Base-by-base conservation (phyloP, 2,797 vertebrate genomes). In the Semaprochilodus insignis region DNA sequence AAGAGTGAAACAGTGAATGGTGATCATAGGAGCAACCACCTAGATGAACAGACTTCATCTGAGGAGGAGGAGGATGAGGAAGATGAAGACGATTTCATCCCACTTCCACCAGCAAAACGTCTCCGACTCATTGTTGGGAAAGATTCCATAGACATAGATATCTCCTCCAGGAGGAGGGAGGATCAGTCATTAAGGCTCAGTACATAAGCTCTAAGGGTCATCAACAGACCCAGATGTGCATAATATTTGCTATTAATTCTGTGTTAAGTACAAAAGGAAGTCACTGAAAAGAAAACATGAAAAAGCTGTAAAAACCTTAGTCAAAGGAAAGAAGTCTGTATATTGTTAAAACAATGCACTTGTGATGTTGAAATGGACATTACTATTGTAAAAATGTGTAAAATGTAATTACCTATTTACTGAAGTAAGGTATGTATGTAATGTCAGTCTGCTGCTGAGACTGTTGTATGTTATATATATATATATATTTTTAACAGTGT, bases 91-190 rank as follows among this genome's bases (percentile, higher is more conserved):
- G 98, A 99, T 89, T 99, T 99, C 91, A 98, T 99, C 92, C 97
- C 98, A 83, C 97, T 99, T 87, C 98, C 98, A 84, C 97, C 97
- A 51, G 97, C 98, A 0, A 99, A 99, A 93, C 96, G 98, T 21
- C 92, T 99, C 89, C 93, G 98, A 89, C 97, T 99, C 67, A 99
- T 99, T 65, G 97, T 99, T 78, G 98, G 98, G 19, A 99, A 99
- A 88, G 98, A 99, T 95, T 98, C 98, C 23, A 99, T 99, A 94
- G 98, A 99, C 92, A 99, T 99, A 71, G 98, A 99, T 95, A 99
- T 99, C 92, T 99, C 98, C 93, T 99, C 98, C 90, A 95, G 97
- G 92, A 96, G 98, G 91, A 97, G 98, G 93, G 98, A 99, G 90
- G 97, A 99, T 92, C 97, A 99, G 95, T 99, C 97, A 66, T 91